phyloP scores from a whole-genome alignment of 2,113 vertebrate species.

The Axis porcinus region DNA sequence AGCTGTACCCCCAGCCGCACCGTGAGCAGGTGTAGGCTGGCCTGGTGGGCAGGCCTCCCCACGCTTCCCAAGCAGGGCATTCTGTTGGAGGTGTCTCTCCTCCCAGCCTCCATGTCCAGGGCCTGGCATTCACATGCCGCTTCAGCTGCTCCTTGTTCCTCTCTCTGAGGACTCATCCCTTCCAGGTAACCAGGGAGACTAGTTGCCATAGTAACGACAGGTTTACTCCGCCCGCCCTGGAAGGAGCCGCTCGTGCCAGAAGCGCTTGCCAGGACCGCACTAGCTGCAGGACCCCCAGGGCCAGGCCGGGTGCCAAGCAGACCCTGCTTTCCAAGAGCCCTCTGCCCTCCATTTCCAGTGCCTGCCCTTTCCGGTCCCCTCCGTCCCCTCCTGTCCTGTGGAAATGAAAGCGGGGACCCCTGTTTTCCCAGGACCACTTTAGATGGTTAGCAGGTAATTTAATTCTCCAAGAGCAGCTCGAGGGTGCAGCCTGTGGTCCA shows the following conservation, averaged over 20 bases:
- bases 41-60: not conserved
- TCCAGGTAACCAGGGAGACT: constrained; percentile 33
- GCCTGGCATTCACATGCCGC: not conserved
- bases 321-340: not conserved
- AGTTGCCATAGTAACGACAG: constrained; percentile 44
- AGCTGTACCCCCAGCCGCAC: rapidly evolving
- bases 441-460: constrained; percentile 74
- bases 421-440: constrained; percentile 64
- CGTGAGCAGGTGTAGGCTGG: not conserved
- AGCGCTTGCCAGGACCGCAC: constrained; percentile 41
- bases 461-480: constrained; percentile 51
- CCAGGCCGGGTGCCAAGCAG: not conserved
- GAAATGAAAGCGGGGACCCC: constrained; percentile 54
- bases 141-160: not conserved
- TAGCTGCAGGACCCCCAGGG: constrained; percentile 39
- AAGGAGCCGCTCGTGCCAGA: constrained; percentile 12
- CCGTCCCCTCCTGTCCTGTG: constrained; percentile 39
- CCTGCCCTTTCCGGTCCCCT: not conserved
- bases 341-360: constrained; percentile 29
- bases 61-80: rapidly evolving
- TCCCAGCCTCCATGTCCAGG: not conserved
- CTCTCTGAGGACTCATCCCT: not conserved
- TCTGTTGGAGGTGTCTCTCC: not conserved
- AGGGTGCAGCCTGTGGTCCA: constrained; percentile 44
- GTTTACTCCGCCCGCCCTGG: constrained; percentile 3